These are phyloP conservation scores for Clupea harengus DNA, from an alignment of 2,113 vertebrate species.

Conservation along the genomic window DNA sequence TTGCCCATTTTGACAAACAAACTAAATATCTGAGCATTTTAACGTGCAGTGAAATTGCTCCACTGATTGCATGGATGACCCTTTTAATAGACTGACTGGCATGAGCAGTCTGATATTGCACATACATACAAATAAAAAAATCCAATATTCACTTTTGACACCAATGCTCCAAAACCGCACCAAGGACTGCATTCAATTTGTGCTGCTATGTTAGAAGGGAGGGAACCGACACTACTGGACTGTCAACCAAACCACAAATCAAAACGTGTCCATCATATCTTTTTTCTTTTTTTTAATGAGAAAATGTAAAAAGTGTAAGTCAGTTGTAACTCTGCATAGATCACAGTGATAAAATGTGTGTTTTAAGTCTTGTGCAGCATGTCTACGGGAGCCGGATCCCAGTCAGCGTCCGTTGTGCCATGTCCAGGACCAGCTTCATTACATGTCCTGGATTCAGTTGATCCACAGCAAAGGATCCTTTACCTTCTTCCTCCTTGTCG, in stretches of 20 bases:
- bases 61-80: neutral
- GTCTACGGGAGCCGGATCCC: neutral
- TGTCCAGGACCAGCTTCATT: neutral
- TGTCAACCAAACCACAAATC: neutral
- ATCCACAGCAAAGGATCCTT: neutral
- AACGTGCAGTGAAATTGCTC: neutral
- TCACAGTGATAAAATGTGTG: neutral
- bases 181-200: neutral
- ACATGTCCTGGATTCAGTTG: neutral
- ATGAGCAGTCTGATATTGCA: neutral
- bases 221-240: neutral
- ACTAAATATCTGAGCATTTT: neutral
- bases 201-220: neutral
- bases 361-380: constrained; percentile 9
- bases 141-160: neutral
- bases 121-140: neutral
- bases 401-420: neutral
- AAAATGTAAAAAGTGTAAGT: neutral
- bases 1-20: neutral
- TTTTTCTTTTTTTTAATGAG: neutral
- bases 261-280: neutral
- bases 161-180: neutral
- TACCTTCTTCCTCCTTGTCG: neutral
- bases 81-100: neutral
- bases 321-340: constrained; percentile 14